phyloP scores from a whole-genome alignment of 2,797 vertebrate genomes.

The Lindbergichthys nudifrons region DNA sequence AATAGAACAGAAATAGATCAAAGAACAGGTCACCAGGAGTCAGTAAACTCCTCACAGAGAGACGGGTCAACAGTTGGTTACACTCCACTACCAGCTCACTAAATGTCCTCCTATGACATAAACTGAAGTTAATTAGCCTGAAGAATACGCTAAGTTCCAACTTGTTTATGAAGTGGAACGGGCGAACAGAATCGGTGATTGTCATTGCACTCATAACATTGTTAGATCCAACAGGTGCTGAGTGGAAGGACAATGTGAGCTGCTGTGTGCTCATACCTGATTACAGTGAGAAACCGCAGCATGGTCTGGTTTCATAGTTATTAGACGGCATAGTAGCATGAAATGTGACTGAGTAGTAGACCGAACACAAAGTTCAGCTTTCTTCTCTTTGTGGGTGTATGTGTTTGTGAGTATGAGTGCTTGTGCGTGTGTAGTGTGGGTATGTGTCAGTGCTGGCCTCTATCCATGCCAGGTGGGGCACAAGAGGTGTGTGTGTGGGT shows the following conservation, averaged over 20 bases:
- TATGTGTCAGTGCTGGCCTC: conserved; percentile 34
- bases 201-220: conserved; percentile 16
- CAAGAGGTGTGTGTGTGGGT: conserved; percentile 51
- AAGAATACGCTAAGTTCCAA: conserved; percentile 53
- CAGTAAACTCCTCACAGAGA: conserved; percentile 41
- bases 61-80: conserved; percentile 40
- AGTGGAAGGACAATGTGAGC: conserved; percentile 26
- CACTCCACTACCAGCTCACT: conserved; percentile 15
- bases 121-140: conserved; percentile 47
- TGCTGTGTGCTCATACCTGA: conserved; percentile 33
- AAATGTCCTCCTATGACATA: conserved; percentile 49
- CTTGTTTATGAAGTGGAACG: conserved; percentile 40
- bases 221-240: conserved; percentile 42
- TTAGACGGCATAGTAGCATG: conserved; percentile 45
- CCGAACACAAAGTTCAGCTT: conserved; percentile 42
- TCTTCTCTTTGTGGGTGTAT: conserved; percentile 48
- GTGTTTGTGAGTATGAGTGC: conserved; percentile 15
- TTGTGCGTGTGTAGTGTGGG: too few species aligned
- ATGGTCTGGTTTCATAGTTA: conserved; percentile 60
- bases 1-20: conserved; percentile 72
- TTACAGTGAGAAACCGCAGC: conserved; percentile 48
- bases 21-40: conserved; percentile 60
- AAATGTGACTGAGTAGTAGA: conserved; percentile 49
- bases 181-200: conserved; percentile 18
- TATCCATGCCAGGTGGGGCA: conserved; percentile 69